Evolutionary conservation across 1,140 invertebrate genomes (phyloP).

Genomic region (Aphidius ervi): DNA sequence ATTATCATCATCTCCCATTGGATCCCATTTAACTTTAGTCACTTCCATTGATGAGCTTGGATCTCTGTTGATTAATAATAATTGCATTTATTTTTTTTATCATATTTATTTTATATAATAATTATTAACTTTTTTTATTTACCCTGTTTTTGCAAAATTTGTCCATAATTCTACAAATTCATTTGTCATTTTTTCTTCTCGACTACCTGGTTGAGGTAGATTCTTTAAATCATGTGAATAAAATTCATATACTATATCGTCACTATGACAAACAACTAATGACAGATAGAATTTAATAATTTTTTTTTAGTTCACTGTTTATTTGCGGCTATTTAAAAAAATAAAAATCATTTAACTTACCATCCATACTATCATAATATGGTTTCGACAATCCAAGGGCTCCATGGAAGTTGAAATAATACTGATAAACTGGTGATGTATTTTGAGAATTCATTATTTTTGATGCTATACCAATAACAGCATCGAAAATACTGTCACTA

Average conservation of each 20-base stretch:
- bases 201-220: conserved; percentile 33
- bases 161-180: conserved; percentile 51
- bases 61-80: conserved; percentile 37
- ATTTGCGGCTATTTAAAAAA: no score
- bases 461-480: conserved; percentile 27
- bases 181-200: conserved; percentile 38
- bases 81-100: background rate
- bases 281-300: no score
- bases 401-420: conserved; percentile 38
- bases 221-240: conserved; percentile 42
- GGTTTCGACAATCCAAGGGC: conserved; percentile 40
- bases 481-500: conserved; percentile 35
- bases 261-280: conserved; percentile 62
- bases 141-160: conserved; percentile 57
- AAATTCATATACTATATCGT: conserved; percentile 68
- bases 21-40: conserved; percentile 48
- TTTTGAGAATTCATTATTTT: conserved; percentile 35
- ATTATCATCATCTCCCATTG: conserved; percentile 42
- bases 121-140: conserved; percentile 23
- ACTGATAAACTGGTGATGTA: conserved; percentile 42
- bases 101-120: background rate
- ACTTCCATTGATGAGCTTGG: conserved; percentile 47
- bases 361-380: background rate
- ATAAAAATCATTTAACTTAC: no score
- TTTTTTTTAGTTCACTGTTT: no score